These are phyloP conservation scores for Melanotaenia duboulayi DNA, from an alignment of 2,113 vertebrate genomes.

Conservation along the genomic window DNA sequence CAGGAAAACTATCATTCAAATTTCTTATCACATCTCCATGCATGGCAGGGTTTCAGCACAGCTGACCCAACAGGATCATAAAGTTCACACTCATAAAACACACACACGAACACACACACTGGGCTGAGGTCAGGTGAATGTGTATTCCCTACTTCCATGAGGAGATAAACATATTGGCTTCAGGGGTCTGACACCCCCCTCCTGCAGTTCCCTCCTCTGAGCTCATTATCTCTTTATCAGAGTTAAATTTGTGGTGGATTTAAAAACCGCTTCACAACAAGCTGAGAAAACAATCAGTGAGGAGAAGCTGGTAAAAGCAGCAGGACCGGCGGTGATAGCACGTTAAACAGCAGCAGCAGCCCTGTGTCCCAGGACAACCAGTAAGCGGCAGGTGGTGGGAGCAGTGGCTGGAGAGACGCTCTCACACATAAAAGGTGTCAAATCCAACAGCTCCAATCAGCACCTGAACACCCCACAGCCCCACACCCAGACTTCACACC, in stretches of 20 bases:
- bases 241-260: neutral
- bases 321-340: neutral
- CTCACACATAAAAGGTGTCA: constrained; percentile 17
- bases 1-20: no score
- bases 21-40: no score
- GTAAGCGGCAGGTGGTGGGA: constrained; percentile 23
- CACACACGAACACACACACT: constrained; percentile 11
- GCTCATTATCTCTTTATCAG: neutral
- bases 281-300: constrained; percentile 1
- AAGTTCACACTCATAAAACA: neutral
- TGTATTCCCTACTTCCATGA: neutral
- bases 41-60: no score
- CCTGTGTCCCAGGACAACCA: neutral
- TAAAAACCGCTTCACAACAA: neutral
- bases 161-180: neutral
- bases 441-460: constrained; percentile 32
- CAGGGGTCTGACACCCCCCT: neutral
- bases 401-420: neutral
- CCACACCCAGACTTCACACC: constrained; percentile 29
- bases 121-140: neutral
- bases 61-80: no score
- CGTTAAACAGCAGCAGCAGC: neutral
- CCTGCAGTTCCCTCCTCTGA: neutral
- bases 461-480: constrained; percentile 5
- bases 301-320: neutral